Percentiles rank a stretch among this genome's conserved stretches.
Conservation (phyloP, 2,888 invertebrate species). For the Latrodectus hesperus region DNA sequence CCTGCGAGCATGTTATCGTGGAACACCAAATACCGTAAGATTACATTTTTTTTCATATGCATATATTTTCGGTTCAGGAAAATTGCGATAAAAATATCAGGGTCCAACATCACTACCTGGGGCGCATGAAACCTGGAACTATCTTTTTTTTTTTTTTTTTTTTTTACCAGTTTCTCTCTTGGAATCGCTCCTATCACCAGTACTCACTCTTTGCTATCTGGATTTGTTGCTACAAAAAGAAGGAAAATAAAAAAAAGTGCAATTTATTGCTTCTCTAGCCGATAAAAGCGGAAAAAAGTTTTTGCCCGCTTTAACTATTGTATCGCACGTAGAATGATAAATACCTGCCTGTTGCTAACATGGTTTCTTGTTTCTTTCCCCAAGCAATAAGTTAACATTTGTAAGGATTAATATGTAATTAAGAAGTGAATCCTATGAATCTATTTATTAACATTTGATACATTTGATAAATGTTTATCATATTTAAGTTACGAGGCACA, state of each 20-base stretch:
- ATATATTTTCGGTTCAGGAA: conserved; percentile 23
- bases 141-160: conserved; percentile 13
- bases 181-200: conserved; percentile 31
- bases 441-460: background rate
- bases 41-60: conserved; percentile 33
- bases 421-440: no score
- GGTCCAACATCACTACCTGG: conserved; percentile 18
- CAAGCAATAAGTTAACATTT: background rate
- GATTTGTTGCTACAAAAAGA: background rate
- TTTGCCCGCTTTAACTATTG: conserved; percentile 15
- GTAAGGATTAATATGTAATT: no score
- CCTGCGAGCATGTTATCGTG: conserved; percentile 29
- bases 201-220: conserved; percentile 33
- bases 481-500: no score
- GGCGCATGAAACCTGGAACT: conserved; percentile 12
- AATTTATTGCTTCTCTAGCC: conserved; percentile 29
- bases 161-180: background rate
- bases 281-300: conserved; percentile 25
- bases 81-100: conserved; percentile 48
- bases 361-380: background rate
- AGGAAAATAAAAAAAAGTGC: conserved; percentile 7
- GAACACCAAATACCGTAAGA: conserved; percentile 46
- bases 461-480: background rate
- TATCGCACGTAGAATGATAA: conserved; percentile 21
- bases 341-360: conserved; percentile 22